phyloP scores from a whole-genome alignment of 1,140 invertebrate genomes.

The Lerema accius region DNA sequence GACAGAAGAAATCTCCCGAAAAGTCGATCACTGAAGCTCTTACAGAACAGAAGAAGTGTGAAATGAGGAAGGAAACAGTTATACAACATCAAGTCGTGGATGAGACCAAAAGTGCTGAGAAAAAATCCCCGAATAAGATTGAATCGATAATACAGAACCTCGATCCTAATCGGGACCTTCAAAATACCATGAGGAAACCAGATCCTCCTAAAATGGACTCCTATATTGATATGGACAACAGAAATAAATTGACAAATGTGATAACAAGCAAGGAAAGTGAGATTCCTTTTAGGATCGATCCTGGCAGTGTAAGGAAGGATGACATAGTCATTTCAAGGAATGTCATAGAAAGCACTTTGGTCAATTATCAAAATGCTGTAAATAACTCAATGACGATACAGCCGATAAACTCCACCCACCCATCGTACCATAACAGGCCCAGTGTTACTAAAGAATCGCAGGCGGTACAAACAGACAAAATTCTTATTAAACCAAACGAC shows the following conservation, averaged over 20 bases:
- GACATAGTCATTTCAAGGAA: slow-evolving; percentile 69
- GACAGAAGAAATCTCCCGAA: slow-evolving; percentile 63
- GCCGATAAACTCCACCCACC: slow-evolving; percentile 63
- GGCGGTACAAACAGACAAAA: slow-evolving; percentile 72
- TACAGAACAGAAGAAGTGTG: slow-evolving; percentile 61
- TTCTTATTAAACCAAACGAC: slow-evolving; percentile 61
- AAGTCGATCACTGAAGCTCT: slow-evolving; percentile 47
- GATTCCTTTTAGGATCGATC: slow-evolving; percentile 62
- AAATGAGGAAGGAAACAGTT: slow-evolving; percentile 74
- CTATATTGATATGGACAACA: slow-evolving; percentile 54
- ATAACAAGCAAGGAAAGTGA: slow-evolving; percentile 65
- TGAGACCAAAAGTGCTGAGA: slow-evolving; percentile 58
- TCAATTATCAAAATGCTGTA: slow-evolving; percentile 60
- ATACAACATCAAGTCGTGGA: slow-evolving; percentile 73
- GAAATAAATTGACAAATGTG: slow-evolving; percentile 56
- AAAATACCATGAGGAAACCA: slow-evolving; percentile 48
- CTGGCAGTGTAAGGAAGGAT: slow-evolving; percentile 62
- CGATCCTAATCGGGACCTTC: slow-evolving; percentile 61
- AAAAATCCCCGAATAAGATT: slow-evolving; percentile 72
- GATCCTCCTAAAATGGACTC: slow-evolving; percentile 65
- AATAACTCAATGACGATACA: slow-evolving; percentile 74
- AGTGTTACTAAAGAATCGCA: slow-evolving; percentile 71
- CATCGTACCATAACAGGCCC: slow-evolving; percentile 64
- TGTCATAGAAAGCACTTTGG: slow-evolving; percentile 62
- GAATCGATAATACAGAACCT: slow-evolving; percentile 71